phyloP scores from a whole-genome alignment of 2,113 vertebrate genomes.

The Cyprinodon variegatus region DNA sequence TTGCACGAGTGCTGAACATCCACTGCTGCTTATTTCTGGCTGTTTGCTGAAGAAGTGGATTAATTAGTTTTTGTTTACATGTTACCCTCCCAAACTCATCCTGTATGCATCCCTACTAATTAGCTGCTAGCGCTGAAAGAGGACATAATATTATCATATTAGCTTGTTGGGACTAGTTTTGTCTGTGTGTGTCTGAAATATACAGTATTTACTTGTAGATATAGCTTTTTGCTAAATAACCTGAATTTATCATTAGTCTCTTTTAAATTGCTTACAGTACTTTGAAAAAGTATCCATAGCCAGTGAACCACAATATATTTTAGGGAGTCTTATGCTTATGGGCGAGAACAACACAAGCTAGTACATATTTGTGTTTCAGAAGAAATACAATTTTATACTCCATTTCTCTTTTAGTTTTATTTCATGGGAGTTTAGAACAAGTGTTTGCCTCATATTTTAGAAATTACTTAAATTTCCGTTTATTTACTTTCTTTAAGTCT shows the following conservation, averaged over 20 bases:
- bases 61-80: constrained; percentile 78
- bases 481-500: neutral
- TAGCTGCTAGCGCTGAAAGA: constrained; percentile 64
- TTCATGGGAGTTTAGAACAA: too few relatives aligned
- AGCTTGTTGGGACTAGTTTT: constrained; percentile 55
- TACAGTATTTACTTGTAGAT: constrained; percentile 45
- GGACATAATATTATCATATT: constrained; percentile 70
- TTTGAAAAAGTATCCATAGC: too few relatives aligned
- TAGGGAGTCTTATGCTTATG: neutral
- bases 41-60: constrained; percentile 67
- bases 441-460: neutral
- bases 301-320: neutral
- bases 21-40: constrained; percentile 48
- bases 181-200: constrained; percentile 24
- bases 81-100: constrained; percentile 65
- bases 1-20: constrained; percentile 18
- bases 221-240: constrained; percentile 36
- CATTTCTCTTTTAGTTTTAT: too few relatives aligned
- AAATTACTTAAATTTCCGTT: too few relatives aligned
- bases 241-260: constrained; percentile 9
- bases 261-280: too few relatives aligned
- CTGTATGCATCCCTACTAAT: constrained; percentile 71
- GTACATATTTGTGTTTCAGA: neutral
- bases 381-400: neutral
- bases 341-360: neutral